Conservation (phyloP, 23 tunicate genomes). For the Halocynthia aurantium region DNA sequence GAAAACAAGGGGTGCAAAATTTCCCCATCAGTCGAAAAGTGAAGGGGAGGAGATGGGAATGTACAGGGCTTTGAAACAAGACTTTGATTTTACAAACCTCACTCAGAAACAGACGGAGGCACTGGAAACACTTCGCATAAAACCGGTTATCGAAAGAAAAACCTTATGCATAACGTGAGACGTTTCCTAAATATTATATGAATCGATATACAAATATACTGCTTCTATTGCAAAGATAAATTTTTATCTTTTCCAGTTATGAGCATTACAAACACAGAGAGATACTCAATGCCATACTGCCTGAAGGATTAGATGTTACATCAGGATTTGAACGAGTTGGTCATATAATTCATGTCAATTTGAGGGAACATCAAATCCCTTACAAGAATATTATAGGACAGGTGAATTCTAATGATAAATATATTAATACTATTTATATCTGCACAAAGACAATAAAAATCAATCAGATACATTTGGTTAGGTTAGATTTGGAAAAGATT, state of each 20-base stretch:
- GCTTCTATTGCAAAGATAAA: neutral
- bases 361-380: slow-evolving; percentile 44
- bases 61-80: slow-evolving; percentile 3
- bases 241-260: slow-evolving; percentile 16
- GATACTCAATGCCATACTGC: slow-evolving; percentile 28
- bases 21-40: neutral
- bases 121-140: neutral
- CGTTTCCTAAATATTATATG: neutral
- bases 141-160: neutral
- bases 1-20: neutral
- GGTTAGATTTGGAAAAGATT: too few relatives aligned
- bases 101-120: neutral
- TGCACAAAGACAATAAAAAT: too few relatives aligned
- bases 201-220: neutral
- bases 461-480: too few relatives aligned
- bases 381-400: slow-evolving; percentile 67
- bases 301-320: slow-evolving; percentile 18
- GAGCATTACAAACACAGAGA: slow-evolving; percentile 26
- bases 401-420: slow-evolving; percentile 10
- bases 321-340: slow-evolving; percentile 49
- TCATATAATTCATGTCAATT: slow-evolving; percentile 65
- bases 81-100: neutral
- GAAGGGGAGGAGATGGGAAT: neutral
- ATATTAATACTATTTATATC: too few relatives aligned
- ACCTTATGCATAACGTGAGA: slow-evolving; percentile 1